Base-by-base conservation (phyloP, 1,140 invertebrate genomes). In the Plodia interpunctella region DNA sequence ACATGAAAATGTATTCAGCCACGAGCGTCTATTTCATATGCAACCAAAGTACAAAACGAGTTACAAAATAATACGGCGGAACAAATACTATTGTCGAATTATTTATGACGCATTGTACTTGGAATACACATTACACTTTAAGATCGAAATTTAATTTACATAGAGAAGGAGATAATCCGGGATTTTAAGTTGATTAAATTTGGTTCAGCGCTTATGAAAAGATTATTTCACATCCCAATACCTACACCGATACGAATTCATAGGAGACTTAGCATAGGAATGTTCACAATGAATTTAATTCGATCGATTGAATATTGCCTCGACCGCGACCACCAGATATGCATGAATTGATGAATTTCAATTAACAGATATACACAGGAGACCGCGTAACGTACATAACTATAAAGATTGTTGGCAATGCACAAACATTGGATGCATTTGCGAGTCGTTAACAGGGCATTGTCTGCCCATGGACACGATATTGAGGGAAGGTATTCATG, bases 331-430 rank as follows among this genome's bases (percentile, higher is more conserved):
- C 49, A 19, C 49, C 6, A 51, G 20, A 51, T 21, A 51, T 51
- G 59, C 57, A 49, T 64, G 62, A 69, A 73, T 69, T 60, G 70
- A 74, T 76, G 63, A 68, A 74, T 76, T 74, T 68, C 70, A 75
- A 73, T 78, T 71, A 71, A 57, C 57, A 62, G 59, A 60, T 67
- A 57, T 32, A 44, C 13, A 35, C 55, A 55, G 30, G 59, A 66
- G 49, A 57, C 55, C 49, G 55, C 54, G 52, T 59, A 49, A 38
- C 25, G 56, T 55, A 60, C 54, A 61, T n/a, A n/a, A n/a, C n/a
- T n/a, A n/a, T n/a, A n/a, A n/a, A n/a, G 60, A 60, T 55, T 65
- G 54, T 44, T n/a, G 49, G 55, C 58, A 59, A 59, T 73, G 68
- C 65, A 66, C 62, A 68, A 63, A 63, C 52, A 64, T 66, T 60